Evolutionary conservation across 2,113 vertebrate genomes (phyloP).

Genomic region (Bos javanicus): DNA sequence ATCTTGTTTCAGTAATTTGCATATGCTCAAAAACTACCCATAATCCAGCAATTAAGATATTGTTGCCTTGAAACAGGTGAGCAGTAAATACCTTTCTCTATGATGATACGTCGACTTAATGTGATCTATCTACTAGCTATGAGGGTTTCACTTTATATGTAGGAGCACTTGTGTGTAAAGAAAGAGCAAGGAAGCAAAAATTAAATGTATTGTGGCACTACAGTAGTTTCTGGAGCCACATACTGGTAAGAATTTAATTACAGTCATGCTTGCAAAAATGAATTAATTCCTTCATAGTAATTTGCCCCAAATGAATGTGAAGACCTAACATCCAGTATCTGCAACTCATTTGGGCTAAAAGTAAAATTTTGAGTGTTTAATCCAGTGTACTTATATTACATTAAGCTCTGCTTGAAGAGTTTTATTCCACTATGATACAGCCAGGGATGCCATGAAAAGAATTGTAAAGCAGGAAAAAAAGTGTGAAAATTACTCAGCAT

Average conservation of each 20-base stretch:
- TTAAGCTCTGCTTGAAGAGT: constrained; percentile 19
- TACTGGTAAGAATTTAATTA: constrained; percentile 22
- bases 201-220: not conserved
- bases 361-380: constrained; percentile 3
- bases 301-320: not conserved
- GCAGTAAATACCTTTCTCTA: not conserved
- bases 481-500: not conserved
- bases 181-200: not conserved
- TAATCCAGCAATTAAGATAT: not conserved
- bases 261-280: not conserved
- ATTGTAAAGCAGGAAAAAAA: not conserved
- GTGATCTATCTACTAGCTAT: not conserved
- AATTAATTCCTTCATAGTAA: not conserved
- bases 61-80: not conserved
- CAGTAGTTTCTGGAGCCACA: not conserved
- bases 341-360: constrained; percentile 3
- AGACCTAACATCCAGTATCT: not conserved
- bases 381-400: not conserved
- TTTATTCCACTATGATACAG: constrained; percentile 14
- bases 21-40: not conserved
- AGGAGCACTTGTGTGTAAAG: not conserved
- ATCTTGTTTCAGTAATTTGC: not conserved
- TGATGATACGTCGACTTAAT: not conserved
- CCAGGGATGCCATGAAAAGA: not conserved
- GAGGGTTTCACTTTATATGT: not conserved